Evolutionary conservation across 2,797 vertebrate genomes (phyloP).

Genomic region (Peromyscus eremicus): DNA sequence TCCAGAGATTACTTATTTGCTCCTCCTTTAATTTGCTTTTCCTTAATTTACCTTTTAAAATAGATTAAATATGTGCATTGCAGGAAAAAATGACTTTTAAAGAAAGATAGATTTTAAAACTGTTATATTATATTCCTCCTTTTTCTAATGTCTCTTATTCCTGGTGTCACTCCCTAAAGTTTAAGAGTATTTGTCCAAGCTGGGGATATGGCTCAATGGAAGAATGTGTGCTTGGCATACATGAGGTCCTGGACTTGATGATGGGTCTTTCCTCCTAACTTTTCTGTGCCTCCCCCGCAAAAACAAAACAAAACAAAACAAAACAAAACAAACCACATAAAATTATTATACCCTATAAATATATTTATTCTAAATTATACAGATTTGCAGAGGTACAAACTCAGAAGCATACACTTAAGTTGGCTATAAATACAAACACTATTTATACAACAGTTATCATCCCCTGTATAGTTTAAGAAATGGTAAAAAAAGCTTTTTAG

Average conservation of each 20-base stretch:
- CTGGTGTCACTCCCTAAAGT: background rate
- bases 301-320: no score
- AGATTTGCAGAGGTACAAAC: background rate
- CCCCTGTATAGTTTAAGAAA: background rate
- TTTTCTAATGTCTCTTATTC: constrained; percentile 25
- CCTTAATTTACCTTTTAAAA: constrained; percentile 42
- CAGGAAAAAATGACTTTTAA: background rate
- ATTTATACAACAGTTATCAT: constrained; percentile 41
- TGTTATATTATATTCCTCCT: background rate
- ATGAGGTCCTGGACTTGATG: background rate
- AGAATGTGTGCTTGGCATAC: background rate
- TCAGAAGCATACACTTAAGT: background rate
- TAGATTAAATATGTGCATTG: background rate
- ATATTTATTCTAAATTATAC: background rate
- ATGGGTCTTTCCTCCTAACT: background rate
- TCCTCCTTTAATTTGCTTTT: background rate
- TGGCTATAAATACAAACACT: background rate
- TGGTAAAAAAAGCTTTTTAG: background rate
- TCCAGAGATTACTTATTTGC: background rate
- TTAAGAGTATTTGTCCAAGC: background rate
- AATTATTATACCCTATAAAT: background rate
- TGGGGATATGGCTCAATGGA: background rate
- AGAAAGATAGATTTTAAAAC: background rate
- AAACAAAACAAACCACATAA: no score
- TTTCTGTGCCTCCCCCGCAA: background rate